Conservation (phyloP, 2,797 vertebrate species). For the Otolemur crassicaudatus region DNA sequence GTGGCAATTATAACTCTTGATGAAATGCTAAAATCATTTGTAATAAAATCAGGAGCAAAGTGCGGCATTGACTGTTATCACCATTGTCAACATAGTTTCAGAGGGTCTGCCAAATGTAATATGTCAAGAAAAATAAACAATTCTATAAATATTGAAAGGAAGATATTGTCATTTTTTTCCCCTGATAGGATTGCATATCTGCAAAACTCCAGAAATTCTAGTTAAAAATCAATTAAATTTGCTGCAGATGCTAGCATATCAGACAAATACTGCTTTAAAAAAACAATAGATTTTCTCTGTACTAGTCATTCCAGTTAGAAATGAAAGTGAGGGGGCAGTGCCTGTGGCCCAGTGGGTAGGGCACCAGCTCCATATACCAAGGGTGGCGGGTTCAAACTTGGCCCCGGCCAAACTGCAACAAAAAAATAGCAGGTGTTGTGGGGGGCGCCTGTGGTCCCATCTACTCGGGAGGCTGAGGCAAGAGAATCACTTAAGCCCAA, state of each 20-base stretch:
- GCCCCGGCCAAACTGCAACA: too few relatives aligned
- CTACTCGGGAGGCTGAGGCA: too few relatives aligned
- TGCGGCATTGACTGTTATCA: too few relatives aligned
- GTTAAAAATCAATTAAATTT: not conserved
- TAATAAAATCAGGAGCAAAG: not conserved
- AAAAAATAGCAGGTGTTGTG: too few relatives aligned
- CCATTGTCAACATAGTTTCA: not conserved
- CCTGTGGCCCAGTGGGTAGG: too few relatives aligned
- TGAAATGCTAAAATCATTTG: not conserved
- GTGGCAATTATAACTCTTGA: not conserved
- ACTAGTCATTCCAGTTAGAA: not conserved
- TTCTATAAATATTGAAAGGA: not conserved
- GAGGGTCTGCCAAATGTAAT: not conserved
- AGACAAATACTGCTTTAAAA: not conserved
- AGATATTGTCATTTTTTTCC: not conserved
- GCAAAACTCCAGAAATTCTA: constrained; percentile 10
- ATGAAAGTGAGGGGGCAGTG: not conserved
- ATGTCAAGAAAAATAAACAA: not conserved
- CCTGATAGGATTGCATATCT: not conserved
- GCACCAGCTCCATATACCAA: too few relatives aligned
- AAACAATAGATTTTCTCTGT: not conserved
- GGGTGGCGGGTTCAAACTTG: too few relatives aligned
- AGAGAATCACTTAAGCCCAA: too few relatives aligned
- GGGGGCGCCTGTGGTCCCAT: too few relatives aligned
- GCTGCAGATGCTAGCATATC: not conserved